Percentiles rank a stretch among this genome's conserved stretches.
These are phyloP conservation scores for Saguinus imperator DNA, from an alignment of 2,113 vertebrate genomes.

Conservation along the genomic window DNA sequence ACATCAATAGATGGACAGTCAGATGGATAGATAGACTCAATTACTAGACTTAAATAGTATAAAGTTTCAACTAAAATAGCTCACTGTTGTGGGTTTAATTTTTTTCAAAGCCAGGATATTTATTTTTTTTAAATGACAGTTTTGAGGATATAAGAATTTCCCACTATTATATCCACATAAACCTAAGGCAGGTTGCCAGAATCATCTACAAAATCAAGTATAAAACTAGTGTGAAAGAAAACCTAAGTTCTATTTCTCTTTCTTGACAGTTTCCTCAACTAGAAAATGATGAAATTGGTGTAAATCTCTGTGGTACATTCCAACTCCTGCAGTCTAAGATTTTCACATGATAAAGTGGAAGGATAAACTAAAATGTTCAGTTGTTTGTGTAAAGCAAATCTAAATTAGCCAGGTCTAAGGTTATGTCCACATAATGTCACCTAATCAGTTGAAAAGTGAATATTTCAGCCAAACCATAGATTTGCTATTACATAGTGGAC, in stretches of 20 bases:
- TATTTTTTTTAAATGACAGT: not conserved
- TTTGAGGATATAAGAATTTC: constrained; percentile 7
- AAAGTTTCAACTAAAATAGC: not conserved
- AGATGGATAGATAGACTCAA: not conserved
- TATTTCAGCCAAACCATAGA: not conserved
- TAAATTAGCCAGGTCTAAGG: constrained; percentile 18
- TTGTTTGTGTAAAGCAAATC: constrained; percentile 35
- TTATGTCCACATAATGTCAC: not conserved
- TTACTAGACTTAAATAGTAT: constrained; percentile 5
- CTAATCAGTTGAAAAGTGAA: constrained; percentile 2
- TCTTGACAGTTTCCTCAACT: not conserved
- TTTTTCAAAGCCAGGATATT: constrained; percentile 47
- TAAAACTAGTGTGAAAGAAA: constrained; percentile 19
- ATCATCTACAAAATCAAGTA: constrained; percentile 32
- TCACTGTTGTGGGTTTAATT: not conserved
- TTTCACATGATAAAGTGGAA: not conserved
- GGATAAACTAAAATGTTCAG: not conserved
- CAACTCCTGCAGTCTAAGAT: not conserved
- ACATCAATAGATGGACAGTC: not conserved
- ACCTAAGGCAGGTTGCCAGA: not conserved
- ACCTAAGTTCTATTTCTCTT: constrained; percentile 9
- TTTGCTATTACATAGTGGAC: not conserved
- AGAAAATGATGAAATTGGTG: not conserved
- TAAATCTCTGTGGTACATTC: not conserved
- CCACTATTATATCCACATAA: not conserved